Percentiles rank a stretch among this genome's conserved stretches.
These are phyloP conservation scores for Pardalotus punctatus DNA, from an alignment of 2,113 vertebrate genomes.

Conservation along the genomic window DNA sequence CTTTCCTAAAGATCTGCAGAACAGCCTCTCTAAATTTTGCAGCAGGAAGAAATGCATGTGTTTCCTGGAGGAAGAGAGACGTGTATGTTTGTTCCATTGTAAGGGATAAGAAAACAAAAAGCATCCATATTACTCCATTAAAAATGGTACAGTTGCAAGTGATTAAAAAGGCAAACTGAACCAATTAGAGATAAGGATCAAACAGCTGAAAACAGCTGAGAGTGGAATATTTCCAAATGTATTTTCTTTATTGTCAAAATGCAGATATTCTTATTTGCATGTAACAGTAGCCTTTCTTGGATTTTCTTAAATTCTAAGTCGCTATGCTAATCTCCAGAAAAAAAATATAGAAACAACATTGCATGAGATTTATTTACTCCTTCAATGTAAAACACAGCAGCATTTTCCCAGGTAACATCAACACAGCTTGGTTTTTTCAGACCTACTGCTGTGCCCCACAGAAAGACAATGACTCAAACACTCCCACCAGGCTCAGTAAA, in stretches of 20 bases:
- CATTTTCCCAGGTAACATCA: not conserved
- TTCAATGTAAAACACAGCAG: not conserved
- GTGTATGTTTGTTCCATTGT: not conserved
- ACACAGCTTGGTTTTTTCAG: not conserved
- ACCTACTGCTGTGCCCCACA: not conserved
- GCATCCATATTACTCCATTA: not conserved
- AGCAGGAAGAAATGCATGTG: not conserved
- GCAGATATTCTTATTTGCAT: not conserved
- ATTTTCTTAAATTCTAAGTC: not conserved
- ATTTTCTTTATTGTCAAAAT: not conserved
- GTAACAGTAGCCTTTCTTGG: not conserved
- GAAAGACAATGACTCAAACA: not conserved
- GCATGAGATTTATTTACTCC: not conserved
- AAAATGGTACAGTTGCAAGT: not conserved
- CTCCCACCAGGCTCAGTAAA: not conserved
- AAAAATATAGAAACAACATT: not conserved
- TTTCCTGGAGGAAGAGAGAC: not conserved
- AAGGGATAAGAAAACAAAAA: not conserved
- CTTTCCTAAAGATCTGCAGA: not conserved
- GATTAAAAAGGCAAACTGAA: not conserved
- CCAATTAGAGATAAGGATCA: not conserved
- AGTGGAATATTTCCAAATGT: not conserved
- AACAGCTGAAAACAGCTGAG: not conserved
- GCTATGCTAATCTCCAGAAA: not conserved
- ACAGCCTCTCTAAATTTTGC: not conserved